Base-by-base conservation (phyloP, 2,113 vertebrate genomes). In the Vicugna pacos region DNA sequence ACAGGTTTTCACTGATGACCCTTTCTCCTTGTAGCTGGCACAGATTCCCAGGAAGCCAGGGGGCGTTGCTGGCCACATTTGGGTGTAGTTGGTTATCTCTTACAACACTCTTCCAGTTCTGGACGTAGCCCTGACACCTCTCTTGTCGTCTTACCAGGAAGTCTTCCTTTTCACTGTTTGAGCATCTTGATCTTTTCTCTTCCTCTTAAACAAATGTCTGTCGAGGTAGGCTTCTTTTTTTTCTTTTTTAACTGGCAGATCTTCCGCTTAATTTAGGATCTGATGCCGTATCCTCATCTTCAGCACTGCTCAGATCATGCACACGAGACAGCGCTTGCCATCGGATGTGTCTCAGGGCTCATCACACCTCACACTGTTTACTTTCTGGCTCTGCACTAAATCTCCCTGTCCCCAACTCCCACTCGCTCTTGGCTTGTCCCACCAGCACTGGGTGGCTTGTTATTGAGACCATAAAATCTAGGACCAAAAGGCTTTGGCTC, bases 331-430 rank as follows among this genome's bases (percentile, higher is more conserved):
- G 42, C 2, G 24, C 48, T 46, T 24, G n/a, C 80, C 12, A 0
- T 19, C 4, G 32, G 17, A 0, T 24, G 22, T 42, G 0, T 58
- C 28, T 0, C 0, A 24, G 4, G 77, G 62, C 32, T 32, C 28
- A 0, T 46, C 15, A 1, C 5, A 0, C 35, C 60, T 28, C 22
- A 1, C 46, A n/a, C 28, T 32, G 30, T 2, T 5, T 1, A 1
- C 46, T 35, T 30, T 26, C 26, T 2, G 38, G 35, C 38, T n/a
- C 13, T 62, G 17, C 1, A 1, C 19, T 10, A 0, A 10, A 15
- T 35, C 30, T 14, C 9, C 60, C 22, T 90, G 28, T 5, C 10
- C 32, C 8, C 2, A 0, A 8, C 22, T n/a, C 48, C 35, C 62
- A 26, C 62, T 19, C 19, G 79, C 26, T 17, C 22, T 32, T 20